phyloP scores from a whole-genome alignment of 2,113 vertebrate species.

The Lipophrys pholis region DNA sequence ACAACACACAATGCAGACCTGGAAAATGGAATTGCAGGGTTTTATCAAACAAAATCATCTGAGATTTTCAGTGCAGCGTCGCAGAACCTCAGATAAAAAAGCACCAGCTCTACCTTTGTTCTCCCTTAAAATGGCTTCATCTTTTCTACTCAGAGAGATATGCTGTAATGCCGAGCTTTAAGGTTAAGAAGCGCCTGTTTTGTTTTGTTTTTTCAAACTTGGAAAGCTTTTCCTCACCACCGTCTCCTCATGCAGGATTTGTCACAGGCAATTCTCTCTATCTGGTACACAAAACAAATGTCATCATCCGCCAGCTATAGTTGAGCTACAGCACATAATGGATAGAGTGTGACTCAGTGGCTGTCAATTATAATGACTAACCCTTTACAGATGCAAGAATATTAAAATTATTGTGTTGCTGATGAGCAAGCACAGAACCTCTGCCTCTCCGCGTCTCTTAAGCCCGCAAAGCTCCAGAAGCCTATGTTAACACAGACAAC shows the following conservation, averaged over 20 bases:
- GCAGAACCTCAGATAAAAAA: background rate
- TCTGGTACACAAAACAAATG: conserved; percentile 34
- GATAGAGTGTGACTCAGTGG: conserved; percentile 22
- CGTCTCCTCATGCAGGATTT: conserved; percentile 22
- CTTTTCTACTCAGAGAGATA: background rate
- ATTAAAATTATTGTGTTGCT: conserved; percentile 25
- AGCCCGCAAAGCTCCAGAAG: conserved; percentile 25
- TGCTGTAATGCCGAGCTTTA: conserved; percentile 17
- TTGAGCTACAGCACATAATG: conserved; percentile 6
- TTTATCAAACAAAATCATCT: conserved; percentile 26
- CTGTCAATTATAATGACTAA: conserved; percentile 32
- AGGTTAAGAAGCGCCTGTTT: conserved; percentile 5
- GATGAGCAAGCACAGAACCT: conserved; percentile 27
- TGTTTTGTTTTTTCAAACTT: background rate
- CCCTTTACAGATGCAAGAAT: conserved; percentile 9
- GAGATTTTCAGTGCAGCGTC: background rate
- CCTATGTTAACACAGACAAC: conserved; percentile 22
- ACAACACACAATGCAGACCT: conserved; percentile 2
- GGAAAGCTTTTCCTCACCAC: conserved; percentile 3
- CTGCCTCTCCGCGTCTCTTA: conserved; percentile 8
- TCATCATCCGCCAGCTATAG: conserved; percentile 35
- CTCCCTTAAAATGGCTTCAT: conserved; percentile 24
- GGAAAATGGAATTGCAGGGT: conserved; percentile 6
- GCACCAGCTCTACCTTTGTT: conserved; percentile 4
- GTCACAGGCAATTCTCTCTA: conserved; percentile 23